Evolutionary conservation across 2,113 vertebrate genomes (phyloP), one percentile per base, ranked within the genome.

Genomic region (Willisornis vidua): DNA sequence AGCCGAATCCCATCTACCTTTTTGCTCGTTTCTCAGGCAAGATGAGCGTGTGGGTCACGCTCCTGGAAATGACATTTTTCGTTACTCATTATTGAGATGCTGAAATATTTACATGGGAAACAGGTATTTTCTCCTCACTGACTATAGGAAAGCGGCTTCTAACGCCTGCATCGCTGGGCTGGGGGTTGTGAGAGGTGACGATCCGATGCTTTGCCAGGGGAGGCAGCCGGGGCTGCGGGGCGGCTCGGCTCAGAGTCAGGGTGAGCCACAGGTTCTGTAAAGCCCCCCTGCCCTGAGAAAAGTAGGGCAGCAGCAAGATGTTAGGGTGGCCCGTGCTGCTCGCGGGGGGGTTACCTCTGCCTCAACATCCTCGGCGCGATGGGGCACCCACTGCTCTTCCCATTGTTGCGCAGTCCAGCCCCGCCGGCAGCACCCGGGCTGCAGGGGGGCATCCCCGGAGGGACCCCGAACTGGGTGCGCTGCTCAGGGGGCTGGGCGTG

Each of bases 291-390:
- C 23, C 29, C 19, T 12, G 4, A 29, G 33, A 33, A 76, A 9
- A 33, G 14, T 25, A 0, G 2, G 37, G 31, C 31, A 43, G 68
- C 35, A 39, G 13, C 33, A 29, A 39, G 72, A 28, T 29, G 2
- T 0, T 5, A 24, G 20, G 58, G 33, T 61, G 8, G 4, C 0
- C 20, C 12, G 29, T 7, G 48, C 9, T 93, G 12, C 16, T 45
- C 5, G 20, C 0, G 29, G 19, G 31, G 33, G 24, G 7, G 25
- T 15, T 3, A 29, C 46, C 31, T 67, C 16, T 74, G n/a, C 46
- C n/a, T 66, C 65, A 15, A 65, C 63, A 84, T 16, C 39, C 68
- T 67, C n/a, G 4, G 29, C 25, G 8, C 3, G 7, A 49, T 5
- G 75, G 48, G 58, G 25, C 57, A 72, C 14, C 17, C 79, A 6